A percentile compares a stretch with the other conserved stretches of the same genome.
These are phyloP conservation scores for Acrocephalus arundinaceus DNA, from an alignment of 2,113 vertebrate genomes.

Conservation along the genomic window DNA sequence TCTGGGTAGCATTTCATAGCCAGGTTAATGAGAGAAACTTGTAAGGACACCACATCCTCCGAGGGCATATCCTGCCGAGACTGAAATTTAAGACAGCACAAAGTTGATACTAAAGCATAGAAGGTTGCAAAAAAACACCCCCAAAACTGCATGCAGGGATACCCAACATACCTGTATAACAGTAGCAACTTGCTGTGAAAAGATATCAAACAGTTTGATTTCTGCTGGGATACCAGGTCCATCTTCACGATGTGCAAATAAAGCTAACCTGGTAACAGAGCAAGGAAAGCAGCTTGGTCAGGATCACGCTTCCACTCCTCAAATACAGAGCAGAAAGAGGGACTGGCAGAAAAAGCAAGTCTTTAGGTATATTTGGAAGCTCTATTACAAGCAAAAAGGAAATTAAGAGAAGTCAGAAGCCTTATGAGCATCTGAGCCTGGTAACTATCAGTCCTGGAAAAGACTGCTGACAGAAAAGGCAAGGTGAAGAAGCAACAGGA, in stretches of 20 bases:
- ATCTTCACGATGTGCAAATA: conserved; percentile 98
- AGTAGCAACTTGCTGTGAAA: conserved; percentile 98
- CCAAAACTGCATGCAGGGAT: not conserved
- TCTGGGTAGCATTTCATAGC: conserved; percentile 99
- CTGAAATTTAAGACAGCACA: conserved; percentile 66
- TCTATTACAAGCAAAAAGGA: not conserved
- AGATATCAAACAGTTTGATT: conserved; percentile 98
- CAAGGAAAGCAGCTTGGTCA: not conserved
- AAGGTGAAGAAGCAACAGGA: not conserved
- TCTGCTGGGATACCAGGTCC: conserved; percentile 96
- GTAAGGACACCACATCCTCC: conserved; percentile 95
- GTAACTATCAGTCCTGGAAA: not conserved
- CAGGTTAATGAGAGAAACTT: conserved; percentile 98
- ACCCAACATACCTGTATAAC: conserved; percentile 88
- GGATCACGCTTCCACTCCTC: not conserved
- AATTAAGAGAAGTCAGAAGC: not conserved
- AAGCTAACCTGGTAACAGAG: conserved; percentile 81
- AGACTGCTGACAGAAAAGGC: not conserved
- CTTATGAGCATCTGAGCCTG: not conserved
- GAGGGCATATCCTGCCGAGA: conserved; percentile 99
- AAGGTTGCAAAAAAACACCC: not conserved
- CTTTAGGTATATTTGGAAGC: not conserved
- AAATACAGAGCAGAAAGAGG: not conserved
- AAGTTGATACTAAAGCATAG: not conserved
- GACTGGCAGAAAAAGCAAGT: not conserved